Evolutionary conservation across 2,888 invertebrate species (phyloP).

Genomic region (Harmothoe impar): DNA sequence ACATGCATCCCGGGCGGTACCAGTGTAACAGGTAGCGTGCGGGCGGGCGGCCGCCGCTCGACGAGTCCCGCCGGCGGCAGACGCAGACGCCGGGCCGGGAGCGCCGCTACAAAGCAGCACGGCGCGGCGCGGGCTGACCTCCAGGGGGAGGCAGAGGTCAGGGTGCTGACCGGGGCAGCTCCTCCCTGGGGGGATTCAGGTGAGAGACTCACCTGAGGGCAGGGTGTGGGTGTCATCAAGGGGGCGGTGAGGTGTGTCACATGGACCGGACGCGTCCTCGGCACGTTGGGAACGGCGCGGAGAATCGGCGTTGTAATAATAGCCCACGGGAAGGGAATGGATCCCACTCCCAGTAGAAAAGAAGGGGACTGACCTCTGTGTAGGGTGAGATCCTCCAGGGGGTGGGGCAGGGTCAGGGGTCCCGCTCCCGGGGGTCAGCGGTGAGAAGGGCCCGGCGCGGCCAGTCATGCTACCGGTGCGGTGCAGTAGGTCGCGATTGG

Average conservation of each 20-base stretch:
- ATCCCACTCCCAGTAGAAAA: not conserved
- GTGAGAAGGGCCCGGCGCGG: not conserved
- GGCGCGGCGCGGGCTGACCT: not conserved
- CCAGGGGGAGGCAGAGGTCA: not conserved
- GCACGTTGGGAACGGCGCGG: not conserved
- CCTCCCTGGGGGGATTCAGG: constrained; percentile 25
- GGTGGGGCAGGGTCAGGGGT: not conserved
- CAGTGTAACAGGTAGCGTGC: constrained; percentile 36
- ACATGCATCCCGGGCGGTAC: not conserved
- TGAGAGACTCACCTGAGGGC: constrained; percentile 35
- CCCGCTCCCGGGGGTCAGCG: not conserved
- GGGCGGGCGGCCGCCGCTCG: not conserved
- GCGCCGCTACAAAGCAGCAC: not conserved
- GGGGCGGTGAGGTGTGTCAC: not conserved
- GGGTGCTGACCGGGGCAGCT: not conserved
- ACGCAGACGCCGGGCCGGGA: not conserved
- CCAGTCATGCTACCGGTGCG: not conserved
- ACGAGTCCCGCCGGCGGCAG: not conserved
- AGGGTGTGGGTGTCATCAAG: not conserved
- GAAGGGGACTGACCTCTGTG: constrained; percentile 18
- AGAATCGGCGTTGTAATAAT: not conserved
- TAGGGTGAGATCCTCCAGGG: not conserved
- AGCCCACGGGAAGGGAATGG: constrained; percentile 30
- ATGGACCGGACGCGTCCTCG: not conserved
- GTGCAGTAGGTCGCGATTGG: not conserved